These are phyloP conservation scores for Brachymystax lenok DNA, from an alignment of 2,797 vertebrate species.

Conservation along the genomic window DNA sequence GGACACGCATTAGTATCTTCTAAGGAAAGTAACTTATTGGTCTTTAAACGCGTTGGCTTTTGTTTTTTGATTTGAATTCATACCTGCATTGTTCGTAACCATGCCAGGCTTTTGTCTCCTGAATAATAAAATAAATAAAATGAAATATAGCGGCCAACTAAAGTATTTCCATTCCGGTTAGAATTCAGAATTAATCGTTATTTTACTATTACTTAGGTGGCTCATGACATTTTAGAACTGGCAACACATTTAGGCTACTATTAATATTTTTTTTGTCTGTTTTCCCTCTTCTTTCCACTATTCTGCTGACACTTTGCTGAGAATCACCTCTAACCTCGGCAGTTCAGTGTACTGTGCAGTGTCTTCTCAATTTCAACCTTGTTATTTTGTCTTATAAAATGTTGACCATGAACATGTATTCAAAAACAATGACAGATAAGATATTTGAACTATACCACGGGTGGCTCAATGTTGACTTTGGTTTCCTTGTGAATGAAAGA, in stretches of 20 bases:
- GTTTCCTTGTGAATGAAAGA: slow-evolving; percentile 16
- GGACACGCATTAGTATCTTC: background rate
- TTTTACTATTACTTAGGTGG: too few relatives aligned
- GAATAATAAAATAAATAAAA: too few relatives aligned
- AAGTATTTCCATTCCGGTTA: too few relatives aligned
- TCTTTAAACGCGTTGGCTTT: background rate
- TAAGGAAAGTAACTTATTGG: background rate
- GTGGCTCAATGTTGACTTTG: background rate
- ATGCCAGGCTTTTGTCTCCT: too few relatives aligned
- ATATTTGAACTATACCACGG: background rate
- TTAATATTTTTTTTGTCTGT: background rate
- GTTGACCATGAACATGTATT: slow-evolving; percentile 12
- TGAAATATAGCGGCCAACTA: too few relatives aligned
- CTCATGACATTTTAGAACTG: background rate
- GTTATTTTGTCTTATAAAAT: slow-evolving; percentile 10
- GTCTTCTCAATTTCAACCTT: background rate
- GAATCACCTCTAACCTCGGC: background rate
- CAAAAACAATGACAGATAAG: background rate
- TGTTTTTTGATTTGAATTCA: background rate
- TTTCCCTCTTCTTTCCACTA: background rate
- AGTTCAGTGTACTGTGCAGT: background rate
- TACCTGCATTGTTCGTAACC: background rate
- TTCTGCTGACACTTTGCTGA: background rate
- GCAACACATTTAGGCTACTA: background rate
- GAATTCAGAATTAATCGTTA: too few relatives aligned